Evolutionary conservation across 2,113 vertebrate species (phyloP), one percentile per base, ranked within the genome.

Genomic region (Leptodactylus fuscus): DNA sequence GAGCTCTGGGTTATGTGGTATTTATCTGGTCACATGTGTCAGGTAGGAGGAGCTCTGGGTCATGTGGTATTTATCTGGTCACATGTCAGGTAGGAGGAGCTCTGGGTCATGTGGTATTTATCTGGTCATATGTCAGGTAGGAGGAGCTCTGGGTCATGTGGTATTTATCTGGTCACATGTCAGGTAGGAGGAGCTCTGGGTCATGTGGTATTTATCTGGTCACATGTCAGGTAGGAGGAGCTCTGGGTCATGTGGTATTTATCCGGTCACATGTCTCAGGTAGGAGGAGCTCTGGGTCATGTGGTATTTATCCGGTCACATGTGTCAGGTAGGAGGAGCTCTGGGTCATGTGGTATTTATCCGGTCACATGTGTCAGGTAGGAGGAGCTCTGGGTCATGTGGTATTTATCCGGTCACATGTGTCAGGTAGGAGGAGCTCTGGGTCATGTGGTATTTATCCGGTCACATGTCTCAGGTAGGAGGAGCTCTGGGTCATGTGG

Each of bases 231-330:
- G 60, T 51, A 38, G 62, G 81, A 3, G 65, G 81, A 22, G 29
- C 46, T 55, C 20, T 53, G 4, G n/a, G 48, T 60, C 29, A 41
- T 34, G 36, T 75, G 51, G 38, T 29, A 62, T 4, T 87, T 93
- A 99, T 97, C 90, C 4, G 97, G 95, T 97, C 97, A 99, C 97
- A 99, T 97, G 90, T 99, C 97, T 89, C 0, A 99, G 93, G 91
- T 97, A 99, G 70, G 89, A 86, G 1, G 46, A 51, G 88, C 16
- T 69, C 65, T 85, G 93, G 0, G 96, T 98, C 87, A 99, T 90
- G 88, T 92, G 90, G 88, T 95, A 98, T n/a, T n/a, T n/a, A n/a
- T n/a, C n/a, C n/a, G n/a, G n/a, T n/a, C n/a, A n/a, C n/a, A n/a
- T n/a, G n/a, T n/a, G n/a, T 20, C 0, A 60, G 38, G 60, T 51